phyloP scores from a whole-genome alignment of 2,113 vertebrate species.

The Pseudonaja textilis region DNA sequence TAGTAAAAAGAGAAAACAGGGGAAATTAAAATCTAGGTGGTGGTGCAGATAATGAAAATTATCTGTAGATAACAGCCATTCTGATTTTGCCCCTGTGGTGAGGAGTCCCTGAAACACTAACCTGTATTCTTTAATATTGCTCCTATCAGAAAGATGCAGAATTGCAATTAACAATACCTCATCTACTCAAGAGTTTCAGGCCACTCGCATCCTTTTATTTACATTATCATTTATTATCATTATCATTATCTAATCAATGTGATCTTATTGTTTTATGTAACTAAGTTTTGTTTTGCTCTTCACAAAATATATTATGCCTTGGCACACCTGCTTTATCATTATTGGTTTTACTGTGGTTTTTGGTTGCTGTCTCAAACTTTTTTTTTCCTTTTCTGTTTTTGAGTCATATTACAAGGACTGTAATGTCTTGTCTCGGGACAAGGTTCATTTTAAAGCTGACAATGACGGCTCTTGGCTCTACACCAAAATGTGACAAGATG shows the following conservation, averaged over 20 bases:
- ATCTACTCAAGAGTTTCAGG: background rate
- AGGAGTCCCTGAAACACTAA: background rate
- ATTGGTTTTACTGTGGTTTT: background rate
- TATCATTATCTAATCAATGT: background rate
- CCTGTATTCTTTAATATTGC: background rate
- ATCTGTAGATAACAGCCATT: background rate
- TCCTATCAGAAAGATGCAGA: background rate
- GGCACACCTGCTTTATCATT: background rate
- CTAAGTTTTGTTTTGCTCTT: background rate
- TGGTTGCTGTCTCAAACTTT: background rate
- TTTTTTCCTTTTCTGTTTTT: background rate
- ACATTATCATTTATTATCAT: background rate
- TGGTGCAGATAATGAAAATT: background rate
- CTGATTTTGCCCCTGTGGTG: background rate
- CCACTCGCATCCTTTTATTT: background rate
- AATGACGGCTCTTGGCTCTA: conserved; percentile 38
- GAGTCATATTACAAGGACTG: background rate
- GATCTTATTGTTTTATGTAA: background rate
- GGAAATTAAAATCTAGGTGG: background rate
- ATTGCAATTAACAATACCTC: background rate
- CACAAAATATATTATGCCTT: background rate
- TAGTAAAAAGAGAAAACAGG: background rate
- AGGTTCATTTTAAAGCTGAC: conserved; percentile 46
- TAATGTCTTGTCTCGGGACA: background rate
- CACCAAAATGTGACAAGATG: conserved; percentile 41